phyloP scores from a whole-genome alignment of 2,888 invertebrate species.

The Cheiracanthium punctorium region DNA sequence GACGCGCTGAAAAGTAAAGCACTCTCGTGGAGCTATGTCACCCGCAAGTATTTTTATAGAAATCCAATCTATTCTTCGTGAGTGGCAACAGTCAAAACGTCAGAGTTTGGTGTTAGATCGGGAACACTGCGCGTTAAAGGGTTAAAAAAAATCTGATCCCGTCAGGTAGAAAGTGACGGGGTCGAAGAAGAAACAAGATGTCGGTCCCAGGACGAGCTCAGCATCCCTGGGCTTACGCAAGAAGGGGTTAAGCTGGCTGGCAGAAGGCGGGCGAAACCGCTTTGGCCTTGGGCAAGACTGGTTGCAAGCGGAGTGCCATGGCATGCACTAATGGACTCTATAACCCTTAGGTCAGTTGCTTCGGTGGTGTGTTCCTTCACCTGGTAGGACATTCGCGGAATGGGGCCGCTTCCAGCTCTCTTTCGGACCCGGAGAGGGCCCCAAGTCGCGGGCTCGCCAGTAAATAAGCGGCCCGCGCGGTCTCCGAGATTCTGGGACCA shows the following conservation, averaged over 20 bases:
- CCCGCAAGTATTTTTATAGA: no score
- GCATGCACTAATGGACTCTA: slow-evolving; percentile 54
- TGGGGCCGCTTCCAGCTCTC: neutral
- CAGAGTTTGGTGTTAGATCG: no score
- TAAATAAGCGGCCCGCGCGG: neutral
- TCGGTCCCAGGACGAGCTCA: no score
- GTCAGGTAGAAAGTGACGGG: no score
- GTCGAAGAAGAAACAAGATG: no score
- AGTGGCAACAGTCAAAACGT: no score
- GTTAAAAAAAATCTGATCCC: no score
- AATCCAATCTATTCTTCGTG: no score
- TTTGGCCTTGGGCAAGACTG: slow-evolving; percentile 56
- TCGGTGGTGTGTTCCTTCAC: neutral
- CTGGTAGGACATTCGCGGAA: slow-evolving; percentile 34
- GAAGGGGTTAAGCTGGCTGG: neutral
- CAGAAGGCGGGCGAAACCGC: slow-evolving; percentile 31
- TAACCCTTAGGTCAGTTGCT: slow-evolving; percentile 43
- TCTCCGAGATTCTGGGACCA: neutral
- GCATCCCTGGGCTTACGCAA: neutral
- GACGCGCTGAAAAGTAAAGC: no score
- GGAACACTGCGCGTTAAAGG: no score
- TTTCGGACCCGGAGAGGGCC: neutral
- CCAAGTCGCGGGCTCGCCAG: neutral
- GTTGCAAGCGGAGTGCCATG: slow-evolving; percentile 5
- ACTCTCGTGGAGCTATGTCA: no score